A percentile compares a stretch with the other conserved stretches of the same genome.
Conservation (phyloP, 2,888 invertebrate genomes). For the Erebia aethiops region DNA sequence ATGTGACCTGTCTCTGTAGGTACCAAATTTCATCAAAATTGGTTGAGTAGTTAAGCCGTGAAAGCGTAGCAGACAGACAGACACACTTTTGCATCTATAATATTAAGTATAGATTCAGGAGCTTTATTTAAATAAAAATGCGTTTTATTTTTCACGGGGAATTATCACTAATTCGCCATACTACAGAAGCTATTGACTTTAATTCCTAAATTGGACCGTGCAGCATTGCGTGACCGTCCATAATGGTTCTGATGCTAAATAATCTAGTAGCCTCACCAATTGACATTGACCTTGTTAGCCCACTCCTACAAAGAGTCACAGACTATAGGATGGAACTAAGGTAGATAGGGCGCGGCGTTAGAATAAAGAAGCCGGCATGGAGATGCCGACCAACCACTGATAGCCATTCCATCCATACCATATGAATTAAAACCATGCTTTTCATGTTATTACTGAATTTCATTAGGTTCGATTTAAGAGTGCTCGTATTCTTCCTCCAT, state of each 20-base stretch:
- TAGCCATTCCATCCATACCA: too few relatives aligned
- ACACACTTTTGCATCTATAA: too few relatives aligned
- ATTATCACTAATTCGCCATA: background rate
- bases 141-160: background rate
- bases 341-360: background rate
- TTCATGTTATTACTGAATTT: background rate
- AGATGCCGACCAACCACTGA: background rate
- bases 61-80: too few relatives aligned
- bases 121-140: too few relatives aligned
- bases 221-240: slow-evolving; percentile 30
- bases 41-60: too few relatives aligned
- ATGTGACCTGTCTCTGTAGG: too few relatives aligned
- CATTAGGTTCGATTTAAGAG: too few relatives aligned
- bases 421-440: background rate
- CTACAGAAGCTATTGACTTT: slow-evolving; percentile 16
- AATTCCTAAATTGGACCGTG: slow-evolving; percentile 29
- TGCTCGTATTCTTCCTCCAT: too few relatives aligned
- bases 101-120: background rate
- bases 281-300: slow-evolving; percentile 29
- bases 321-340: background rate
- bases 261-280: slow-evolving; percentile 25
- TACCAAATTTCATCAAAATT: too few relatives aligned
- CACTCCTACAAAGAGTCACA: slow-evolving; percentile 19
- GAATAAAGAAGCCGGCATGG: background rate
- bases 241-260: slow-evolving; percentile 14